Conservation (phyloP, 1,140 invertebrate species). For the Saccostrea echinata region DNA sequence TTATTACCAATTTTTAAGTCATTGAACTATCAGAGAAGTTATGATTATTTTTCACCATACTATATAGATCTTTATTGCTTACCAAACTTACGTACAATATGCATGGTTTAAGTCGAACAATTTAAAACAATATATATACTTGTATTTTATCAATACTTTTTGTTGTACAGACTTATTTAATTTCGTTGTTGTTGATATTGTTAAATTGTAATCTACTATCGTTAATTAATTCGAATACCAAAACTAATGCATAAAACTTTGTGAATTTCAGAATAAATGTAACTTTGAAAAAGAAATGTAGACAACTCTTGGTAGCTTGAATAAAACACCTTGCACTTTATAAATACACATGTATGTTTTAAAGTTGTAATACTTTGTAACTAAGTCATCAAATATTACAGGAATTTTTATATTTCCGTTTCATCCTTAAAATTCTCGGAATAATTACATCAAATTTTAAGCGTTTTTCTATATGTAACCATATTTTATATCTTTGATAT, state of each 20-base stretch:
- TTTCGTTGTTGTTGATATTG: no score
- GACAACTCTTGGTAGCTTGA: neutral
- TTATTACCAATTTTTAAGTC: no score
- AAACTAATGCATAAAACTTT: neutral
- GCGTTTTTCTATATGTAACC: neutral
- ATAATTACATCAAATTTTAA: neutral
- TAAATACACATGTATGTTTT: neutral
- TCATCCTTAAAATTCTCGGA: neutral
- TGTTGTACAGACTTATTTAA: no score
- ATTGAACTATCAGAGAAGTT: neutral
- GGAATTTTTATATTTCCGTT: neutral
- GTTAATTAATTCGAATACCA: no score
- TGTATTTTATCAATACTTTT: no score
- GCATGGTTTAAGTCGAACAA: no score
- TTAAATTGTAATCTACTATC: no score
- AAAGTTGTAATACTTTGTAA: neutral
- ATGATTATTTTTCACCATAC: neutral
- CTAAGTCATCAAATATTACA: neutral
- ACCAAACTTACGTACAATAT: no score
- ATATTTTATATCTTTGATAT: neutral
- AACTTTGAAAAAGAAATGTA: neutral
- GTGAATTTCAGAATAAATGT: neutral
- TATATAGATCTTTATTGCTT: no score
- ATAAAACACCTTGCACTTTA: neutral
- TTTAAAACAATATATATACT: no score